These are phyloP conservation scores for Anas georgica DNA, from an alignment of 2,797 vertebrate genomes.

Conservation along the genomic window DNA sequence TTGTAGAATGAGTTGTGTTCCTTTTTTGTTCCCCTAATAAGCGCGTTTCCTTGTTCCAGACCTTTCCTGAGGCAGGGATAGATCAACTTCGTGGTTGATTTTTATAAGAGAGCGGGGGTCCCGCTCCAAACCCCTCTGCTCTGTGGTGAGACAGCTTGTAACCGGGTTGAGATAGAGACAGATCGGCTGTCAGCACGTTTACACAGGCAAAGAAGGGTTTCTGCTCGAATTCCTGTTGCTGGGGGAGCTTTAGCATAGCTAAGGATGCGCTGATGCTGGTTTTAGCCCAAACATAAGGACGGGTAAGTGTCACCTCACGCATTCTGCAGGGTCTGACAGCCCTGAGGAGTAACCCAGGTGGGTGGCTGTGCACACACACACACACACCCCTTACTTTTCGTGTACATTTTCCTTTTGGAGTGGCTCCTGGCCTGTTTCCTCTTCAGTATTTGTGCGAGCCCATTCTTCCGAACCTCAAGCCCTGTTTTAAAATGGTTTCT, in stretches of 20 bases:
- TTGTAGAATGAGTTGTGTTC: not conserved
- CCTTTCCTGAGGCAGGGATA: not conserved
- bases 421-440: fast-evolving
- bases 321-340: not conserved
- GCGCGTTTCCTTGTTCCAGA: not conserved
- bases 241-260: not conserved
- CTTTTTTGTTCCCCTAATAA: not conserved
- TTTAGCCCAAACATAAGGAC: not conserved
- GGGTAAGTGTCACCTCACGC: fast-evolving
- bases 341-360: not conserved
- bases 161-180: not conserved
- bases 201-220: not conserved
- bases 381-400: fast-evolving
- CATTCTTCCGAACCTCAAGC: not conserved
- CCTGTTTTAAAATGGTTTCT: not conserved
- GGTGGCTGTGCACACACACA: not conserved
- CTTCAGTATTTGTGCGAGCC: not conserved
- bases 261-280: fast-evolving
- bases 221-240: not conserved
- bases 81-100: not conserved
- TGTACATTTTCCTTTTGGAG: fast-evolving
- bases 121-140: not conserved
- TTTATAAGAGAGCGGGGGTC: fast-evolving
- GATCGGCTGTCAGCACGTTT: not conserved
- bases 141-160: not conserved